phyloP scores from a whole-genome alignment of 2,113 vertebrate species.

The Tetrax tetrax region DNA sequence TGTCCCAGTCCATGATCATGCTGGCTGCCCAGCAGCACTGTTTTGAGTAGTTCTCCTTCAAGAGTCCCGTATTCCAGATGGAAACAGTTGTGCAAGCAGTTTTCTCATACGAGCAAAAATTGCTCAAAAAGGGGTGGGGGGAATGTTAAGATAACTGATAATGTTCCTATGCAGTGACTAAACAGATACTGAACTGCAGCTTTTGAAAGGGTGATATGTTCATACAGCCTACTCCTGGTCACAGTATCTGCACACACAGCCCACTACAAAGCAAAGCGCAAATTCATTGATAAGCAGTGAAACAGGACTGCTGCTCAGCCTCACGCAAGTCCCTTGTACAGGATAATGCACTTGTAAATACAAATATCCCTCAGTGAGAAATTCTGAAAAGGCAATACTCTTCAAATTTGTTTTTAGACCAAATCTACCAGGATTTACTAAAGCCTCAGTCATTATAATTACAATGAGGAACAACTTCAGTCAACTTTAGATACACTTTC shows the following conservation, averaged over 20 bases:
- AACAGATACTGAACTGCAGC: background rate
- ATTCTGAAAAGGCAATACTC: background rate
- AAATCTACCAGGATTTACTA: background rate
- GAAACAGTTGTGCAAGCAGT: background rate
- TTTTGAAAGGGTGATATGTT: background rate
- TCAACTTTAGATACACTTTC: background rate
- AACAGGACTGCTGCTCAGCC: background rate
- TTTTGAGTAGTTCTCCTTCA: background rate
- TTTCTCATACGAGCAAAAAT: background rate
- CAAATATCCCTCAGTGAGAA: background rate
- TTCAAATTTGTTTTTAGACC: background rate
- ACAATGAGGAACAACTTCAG: background rate
- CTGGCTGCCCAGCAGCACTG: background rate
- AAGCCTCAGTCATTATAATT: background rate
- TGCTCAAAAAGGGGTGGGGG: accelerated
- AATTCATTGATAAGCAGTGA: background rate
- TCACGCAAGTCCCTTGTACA: background rate
- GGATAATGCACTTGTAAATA: background rate
- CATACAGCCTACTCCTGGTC: background rate
- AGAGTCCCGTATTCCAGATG: background rate
- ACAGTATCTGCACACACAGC: background rate
- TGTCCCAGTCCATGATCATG: background rate
- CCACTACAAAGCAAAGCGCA: background rate
- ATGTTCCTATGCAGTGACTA: background rate
- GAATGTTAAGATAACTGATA: background rate